Evolutionary conservation across 2,797 vertebrate genomes (phyloP).

Genomic region (Chaunax sp.): DNA sequence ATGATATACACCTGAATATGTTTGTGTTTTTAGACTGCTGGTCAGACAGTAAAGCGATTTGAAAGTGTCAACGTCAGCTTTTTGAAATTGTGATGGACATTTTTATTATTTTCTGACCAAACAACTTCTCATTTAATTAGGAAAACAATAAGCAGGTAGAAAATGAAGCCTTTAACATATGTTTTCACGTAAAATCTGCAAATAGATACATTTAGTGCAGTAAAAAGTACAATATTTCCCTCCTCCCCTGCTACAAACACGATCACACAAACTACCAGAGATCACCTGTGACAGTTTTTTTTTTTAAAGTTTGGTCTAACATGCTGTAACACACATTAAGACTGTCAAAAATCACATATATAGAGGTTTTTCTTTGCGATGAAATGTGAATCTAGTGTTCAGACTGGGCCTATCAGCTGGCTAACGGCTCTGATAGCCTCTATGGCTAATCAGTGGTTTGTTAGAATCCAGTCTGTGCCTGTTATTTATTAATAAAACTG

Average conservation of each 20-base stretch:
- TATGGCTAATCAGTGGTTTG: constrained; percentile 8
- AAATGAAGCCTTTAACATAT: too few relatives aligned
- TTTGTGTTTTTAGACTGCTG: constrained; percentile 1
- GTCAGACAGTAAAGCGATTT: not conserved
- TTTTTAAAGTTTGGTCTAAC: too few relatives aligned
- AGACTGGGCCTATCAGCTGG: constrained; percentile 20
- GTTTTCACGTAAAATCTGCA: too few relatives aligned
- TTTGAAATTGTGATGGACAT: not conserved
- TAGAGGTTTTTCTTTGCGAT: not conserved
- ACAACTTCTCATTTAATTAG: too few relatives aligned
- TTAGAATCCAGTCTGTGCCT: not conserved
- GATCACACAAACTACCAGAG: too few relatives aligned
- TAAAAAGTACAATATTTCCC: too few relatives aligned
- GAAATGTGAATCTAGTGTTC: constrained; percentile 15
- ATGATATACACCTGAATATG: not conserved
- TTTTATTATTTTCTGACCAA: not conserved
- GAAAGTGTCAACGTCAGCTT: not conserved
- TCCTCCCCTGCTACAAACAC: too few relatives aligned
- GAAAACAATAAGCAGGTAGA: too few relatives aligned
- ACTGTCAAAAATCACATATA: not conserved
- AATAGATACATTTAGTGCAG: too few relatives aligned
- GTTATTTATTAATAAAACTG: constrained; percentile 25
- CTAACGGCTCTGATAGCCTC: not conserved
- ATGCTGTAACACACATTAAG: constrained; percentile 53
- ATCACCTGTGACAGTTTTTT: constrained; percentile 3